Percentiles rank a stretch among this genome's conserved stretches.
Evolutionary conservation across 2,888 invertebrate genomes (phyloP).

Genomic region (Thumatha senex): DNA sequence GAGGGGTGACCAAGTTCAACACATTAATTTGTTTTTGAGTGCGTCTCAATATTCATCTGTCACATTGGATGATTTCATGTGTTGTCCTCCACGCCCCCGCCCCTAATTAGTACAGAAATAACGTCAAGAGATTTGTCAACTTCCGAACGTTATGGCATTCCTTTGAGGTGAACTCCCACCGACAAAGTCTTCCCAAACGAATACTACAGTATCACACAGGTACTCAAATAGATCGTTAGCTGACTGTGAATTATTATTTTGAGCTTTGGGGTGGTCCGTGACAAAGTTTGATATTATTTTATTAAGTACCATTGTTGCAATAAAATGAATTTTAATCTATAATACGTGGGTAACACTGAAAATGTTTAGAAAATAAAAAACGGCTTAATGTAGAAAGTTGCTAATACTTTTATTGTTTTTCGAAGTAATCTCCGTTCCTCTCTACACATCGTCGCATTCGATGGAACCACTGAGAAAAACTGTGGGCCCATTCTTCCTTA

Average conservation of each 20-base stretch:
- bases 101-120: conserved; percentile 83
- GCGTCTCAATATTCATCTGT: conserved; percentile 54
- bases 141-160: conserved; percentile 76
- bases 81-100: conserved; percentile 63
- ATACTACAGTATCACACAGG: conserved; percentile 46
- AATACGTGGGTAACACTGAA: too few relatives aligned
- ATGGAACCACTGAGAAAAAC: too few relatives aligned
- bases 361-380: too few relatives aligned
- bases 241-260: conserved; percentile 69
- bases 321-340: too few relatives aligned
- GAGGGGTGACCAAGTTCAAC: conserved; percentile 25
- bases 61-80: conserved; percentile 42
- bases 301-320: conserved; percentile 25
- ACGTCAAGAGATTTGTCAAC: conserved; percentile 78
- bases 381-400: too few relatives aligned
- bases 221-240: conserved; percentile 72
- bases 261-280: conserved; percentile 64
- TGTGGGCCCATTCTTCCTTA: too few relatives aligned
- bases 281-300: conserved; percentile 37
- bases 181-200: conserved; percentile 37
- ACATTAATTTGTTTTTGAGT: conserved; percentile 56
- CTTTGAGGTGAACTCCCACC: conserved; percentile 61
- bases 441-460: too few relatives aligned
- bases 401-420: too few relatives aligned
- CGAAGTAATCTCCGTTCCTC: too few relatives aligned